Conservation (phyloP, 2,797 vertebrate species). For the Melanotaenia boesemani region DNA sequence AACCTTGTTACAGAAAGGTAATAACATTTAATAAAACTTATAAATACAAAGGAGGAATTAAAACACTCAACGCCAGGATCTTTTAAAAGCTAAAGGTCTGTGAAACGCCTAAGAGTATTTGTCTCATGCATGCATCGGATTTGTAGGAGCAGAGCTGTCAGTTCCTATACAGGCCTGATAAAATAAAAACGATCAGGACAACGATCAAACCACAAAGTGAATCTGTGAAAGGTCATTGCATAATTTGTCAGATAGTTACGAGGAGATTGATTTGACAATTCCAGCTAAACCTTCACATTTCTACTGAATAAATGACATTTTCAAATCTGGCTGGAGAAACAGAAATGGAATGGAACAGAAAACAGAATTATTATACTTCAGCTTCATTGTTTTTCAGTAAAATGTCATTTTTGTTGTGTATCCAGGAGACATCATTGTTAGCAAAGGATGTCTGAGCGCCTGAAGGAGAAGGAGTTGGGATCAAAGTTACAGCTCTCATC, state of each 20-base stretch:
- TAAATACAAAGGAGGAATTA: neutral
- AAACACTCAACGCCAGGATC: neutral
- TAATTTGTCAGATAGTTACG: slow-evolving; percentile 55
- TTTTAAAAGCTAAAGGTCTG: neutral
- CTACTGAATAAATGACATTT: slow-evolving; percentile 61
- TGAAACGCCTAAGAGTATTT: slow-evolving; percentile 14
- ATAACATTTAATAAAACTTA: neutral
- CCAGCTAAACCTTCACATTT: slow-evolving; percentile 48
- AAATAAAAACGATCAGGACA: slow-evolving; percentile 33
- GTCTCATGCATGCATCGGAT: slow-evolving; percentile 18
- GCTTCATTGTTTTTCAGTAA: slow-evolving; percentile 38
- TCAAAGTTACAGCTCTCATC: slow-evolving; percentile 44
- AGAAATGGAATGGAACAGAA: too few species aligned
- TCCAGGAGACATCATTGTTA: slow-evolving; percentile 58
- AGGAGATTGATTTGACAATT: slow-evolving; percentile 57
- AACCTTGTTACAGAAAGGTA: slow-evolving; percentile 19
- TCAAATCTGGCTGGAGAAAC: slow-evolving; percentile 44
- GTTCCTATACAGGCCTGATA: slow-evolving; percentile 22
- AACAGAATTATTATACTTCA: slow-evolving; percentile 44
- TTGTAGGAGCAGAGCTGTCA: slow-evolving; percentile 18
- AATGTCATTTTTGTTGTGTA: slow-evolving; percentile 62
- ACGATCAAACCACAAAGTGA: slow-evolving; percentile 54
- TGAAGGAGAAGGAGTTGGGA: slow-evolving; percentile 32
- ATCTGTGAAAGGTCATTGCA: slow-evolving; percentile 62
- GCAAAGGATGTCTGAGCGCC: slow-evolving; percentile 24